Evolutionary conservation across 2,888 invertebrate species (phyloP), one percentile per base, ranked within the genome.

Genomic region (Cryptus armator): DNA sequence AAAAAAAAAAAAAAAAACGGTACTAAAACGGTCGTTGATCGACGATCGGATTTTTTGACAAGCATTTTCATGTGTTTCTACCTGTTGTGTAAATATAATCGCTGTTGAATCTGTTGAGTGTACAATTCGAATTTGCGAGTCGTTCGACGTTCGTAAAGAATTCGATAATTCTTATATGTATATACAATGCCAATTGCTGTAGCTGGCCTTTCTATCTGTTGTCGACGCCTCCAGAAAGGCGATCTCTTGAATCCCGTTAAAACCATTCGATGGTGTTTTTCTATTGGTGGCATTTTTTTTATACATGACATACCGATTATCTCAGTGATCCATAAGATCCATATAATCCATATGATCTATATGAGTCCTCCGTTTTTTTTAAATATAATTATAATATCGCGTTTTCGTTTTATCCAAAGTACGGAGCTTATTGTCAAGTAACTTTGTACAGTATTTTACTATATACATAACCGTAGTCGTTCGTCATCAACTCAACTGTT

Each of bases 71-170:
- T 19, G 56, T 56, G 66, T 79, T 76, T 67, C 14, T 85, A 85
- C 14, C 62, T 24, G 56, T 82, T 85, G 72, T 85, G 78, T 84
- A 79, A 78, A 84, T 83, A 77, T 78, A 37, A 37, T 71, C 64
- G 37, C 76, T 62, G 80, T 87, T 85, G 19, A 37, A 84, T 83
- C 82, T 83, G 82, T 84, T 79, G 83, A 84, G n/a, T 70, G 64
- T 81, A 66, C n/a, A 59, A 87, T 87, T 59, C 82, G 71, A 85
- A 82, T 81, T 77, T 84, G 44, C 81, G 71, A 72, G 83, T 74
- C 78, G 76, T 85, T 81, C 46, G 56, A 71, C 77, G 76, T 81
- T 86, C 86, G 88, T 84, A 87, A 88, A 37, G 0, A 88, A 87
- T 88, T 88, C 75, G 43, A 83, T 59, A 59, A 67, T 85, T 85